These are phyloP conservation scores for Aelia acuminata DNA, from an alignment of 2,888 invertebrate species.

Conservation along the genomic window DNA sequence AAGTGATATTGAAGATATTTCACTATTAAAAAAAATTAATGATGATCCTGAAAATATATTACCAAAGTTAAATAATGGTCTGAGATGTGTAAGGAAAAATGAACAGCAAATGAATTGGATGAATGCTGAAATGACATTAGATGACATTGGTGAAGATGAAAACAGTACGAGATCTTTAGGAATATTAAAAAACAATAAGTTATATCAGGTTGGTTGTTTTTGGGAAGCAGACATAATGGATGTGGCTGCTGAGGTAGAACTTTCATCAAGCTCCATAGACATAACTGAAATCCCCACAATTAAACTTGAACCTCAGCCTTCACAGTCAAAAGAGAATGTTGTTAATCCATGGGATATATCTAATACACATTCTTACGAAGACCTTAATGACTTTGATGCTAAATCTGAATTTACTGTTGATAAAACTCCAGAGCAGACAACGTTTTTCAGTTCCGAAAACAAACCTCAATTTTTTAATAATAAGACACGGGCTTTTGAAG, in stretches of 20 bases:
- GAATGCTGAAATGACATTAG: background rate
- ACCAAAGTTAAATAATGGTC: background rate
- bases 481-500: background rate
- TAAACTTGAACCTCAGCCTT: background rate
- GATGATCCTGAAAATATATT: background rate
- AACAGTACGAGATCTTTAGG: background rate
- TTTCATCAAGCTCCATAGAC: background rate
- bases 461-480: background rate
- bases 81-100: constrained; percentile 27
- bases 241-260: constrained; percentile 52
- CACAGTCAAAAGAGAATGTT: constrained; percentile 24
- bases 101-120: constrained; percentile 52
- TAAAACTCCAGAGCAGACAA: background rate
- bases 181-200: background rate
- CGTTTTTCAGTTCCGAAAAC: background rate
- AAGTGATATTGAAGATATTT: constrained; percentile 48
- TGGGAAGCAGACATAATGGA: constrained; percentile 26
- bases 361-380: background rate
- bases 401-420: background rate
- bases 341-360: background rate
- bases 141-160: constrained; percentile 42
- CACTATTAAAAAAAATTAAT: background rate
- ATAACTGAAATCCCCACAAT: background rate
- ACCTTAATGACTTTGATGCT: background rate
- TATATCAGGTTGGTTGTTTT: background rate